These are phyloP conservation scores for Zaprionus bogoriensis DNA, from an alignment of 2,888 invertebrate genomes.

Conservation along the genomic window DNA sequence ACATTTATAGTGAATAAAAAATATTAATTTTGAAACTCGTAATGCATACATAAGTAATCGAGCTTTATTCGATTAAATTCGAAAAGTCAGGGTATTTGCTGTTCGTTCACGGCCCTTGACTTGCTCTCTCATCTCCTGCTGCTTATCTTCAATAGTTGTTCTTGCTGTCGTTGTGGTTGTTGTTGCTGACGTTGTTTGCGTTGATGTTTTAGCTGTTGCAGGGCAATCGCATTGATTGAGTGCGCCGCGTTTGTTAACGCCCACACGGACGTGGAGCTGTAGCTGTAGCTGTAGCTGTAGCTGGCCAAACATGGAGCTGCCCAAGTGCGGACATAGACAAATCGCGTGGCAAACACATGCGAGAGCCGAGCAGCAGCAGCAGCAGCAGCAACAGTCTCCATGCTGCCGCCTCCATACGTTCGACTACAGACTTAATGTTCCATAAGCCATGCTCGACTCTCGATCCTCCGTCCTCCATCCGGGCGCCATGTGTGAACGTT, in stretches of 20 bases:
- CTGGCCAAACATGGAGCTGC: not conserved
- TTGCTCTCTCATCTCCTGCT: not conserved
- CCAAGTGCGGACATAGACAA: not conserved
- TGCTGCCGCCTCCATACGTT: not conserved
- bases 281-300: not conserved
- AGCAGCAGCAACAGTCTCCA: not conserved
- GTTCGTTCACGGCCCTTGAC: not conserved
- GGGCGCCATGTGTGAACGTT: slow-evolving; percentile 25
- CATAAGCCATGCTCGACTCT: not conserved
- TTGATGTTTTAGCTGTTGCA: slow-evolving; percentile 1
- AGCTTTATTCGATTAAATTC: too few species aligned
- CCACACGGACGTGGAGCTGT: slow-evolving; percentile 25
- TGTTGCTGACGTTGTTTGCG: not conserved
- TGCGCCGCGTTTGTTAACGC: slow-evolving; percentile 30
- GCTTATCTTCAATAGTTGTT: not conserved
- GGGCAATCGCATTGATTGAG: slow-evolving; percentile 32
- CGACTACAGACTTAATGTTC: not conserved
- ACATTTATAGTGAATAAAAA: too few species aligned
- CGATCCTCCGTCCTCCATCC: slow-evolving; percentile 9
- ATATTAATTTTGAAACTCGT: too few species aligned
- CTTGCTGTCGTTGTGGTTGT: slow-evolving; percentile 2
- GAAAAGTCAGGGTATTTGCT: not conserved
- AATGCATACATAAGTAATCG: too few species aligned
- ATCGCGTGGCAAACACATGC: not conserved
- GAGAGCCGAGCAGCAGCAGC: too few species aligned